phyloP scores from a whole-genome alignment of 2,113 vertebrate genomes.

The Pandion haliaetus region DNA sequence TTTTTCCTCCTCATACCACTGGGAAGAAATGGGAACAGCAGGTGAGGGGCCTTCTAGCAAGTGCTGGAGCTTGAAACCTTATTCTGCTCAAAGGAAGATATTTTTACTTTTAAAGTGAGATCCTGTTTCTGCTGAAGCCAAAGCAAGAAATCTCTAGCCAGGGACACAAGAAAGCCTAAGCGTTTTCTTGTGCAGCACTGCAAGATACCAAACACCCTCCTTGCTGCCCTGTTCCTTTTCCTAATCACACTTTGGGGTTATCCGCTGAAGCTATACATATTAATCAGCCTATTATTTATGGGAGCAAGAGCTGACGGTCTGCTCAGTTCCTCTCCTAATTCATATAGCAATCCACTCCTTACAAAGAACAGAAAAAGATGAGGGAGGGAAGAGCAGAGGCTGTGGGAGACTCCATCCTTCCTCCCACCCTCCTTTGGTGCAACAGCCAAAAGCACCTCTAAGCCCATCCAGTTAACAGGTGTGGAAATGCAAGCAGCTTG shows the following conservation, averaged over 20 bases:
- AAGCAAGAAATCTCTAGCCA: neutral
- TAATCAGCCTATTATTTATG: neutral
- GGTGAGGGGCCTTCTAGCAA: neutral
- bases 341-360: neutral
- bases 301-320: neutral
- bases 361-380: neutral
- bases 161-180: rapidly evolving
- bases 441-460: neutral
- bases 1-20: neutral
- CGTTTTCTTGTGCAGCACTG: rapidly evolving
- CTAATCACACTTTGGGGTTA: neutral
- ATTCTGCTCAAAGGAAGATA: neutral
- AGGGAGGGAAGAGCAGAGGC: neutral
- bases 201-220: neutral
- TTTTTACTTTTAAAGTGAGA: neutral
- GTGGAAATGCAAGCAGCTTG: neutral
- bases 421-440: neutral
- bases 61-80: neutral
- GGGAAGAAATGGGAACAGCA: neutral
- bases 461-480: neutral
- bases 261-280: neutral
- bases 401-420: neutral
- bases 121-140: neutral
- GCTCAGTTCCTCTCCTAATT: neutral
- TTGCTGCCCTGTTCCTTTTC: neutral